A percentile compares a stretch with the other conserved stretches of the same genome.
phyloP scores from a whole-genome alignment of 2,113 vertebrate species.

The Thamnaconus septentrionalis region DNA sequence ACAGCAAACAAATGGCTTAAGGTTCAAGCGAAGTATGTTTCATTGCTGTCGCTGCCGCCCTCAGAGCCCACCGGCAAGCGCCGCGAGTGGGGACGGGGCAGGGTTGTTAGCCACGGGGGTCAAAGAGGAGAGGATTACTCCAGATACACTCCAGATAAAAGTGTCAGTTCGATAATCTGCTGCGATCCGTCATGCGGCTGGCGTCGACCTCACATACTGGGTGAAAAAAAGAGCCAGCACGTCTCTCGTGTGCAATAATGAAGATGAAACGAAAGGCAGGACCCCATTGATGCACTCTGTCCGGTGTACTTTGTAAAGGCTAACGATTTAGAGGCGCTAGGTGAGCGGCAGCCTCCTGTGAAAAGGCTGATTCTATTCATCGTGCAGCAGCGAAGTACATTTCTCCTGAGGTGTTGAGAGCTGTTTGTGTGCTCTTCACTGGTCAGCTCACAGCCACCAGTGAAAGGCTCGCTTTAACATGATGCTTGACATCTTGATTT shows the following conservation, averaged over 20 bases:
- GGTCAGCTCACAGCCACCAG: too few species aligned
- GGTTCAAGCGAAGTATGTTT: conserved; percentile 66
- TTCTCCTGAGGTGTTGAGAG: too few species aligned
- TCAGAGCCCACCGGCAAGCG: conserved; percentile 16
- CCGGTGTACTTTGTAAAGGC: conserved; percentile 30
- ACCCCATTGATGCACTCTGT: not conserved
- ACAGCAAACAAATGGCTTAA: conserved; percentile 70
- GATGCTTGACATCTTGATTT: too few species aligned
- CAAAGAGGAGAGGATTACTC: conserved; percentile 60
- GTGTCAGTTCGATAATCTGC: conserved; percentile 49
- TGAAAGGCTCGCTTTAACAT: too few species aligned
- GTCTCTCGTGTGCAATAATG: conserved; percentile 10
- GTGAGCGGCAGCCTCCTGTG: conserved; percentile 9
- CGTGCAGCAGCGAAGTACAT: too few species aligned
- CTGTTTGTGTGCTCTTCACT: too few species aligned
- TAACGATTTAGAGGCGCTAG: conserved; percentile 3
- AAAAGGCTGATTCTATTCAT: too few species aligned
- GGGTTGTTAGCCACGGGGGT: conserved; percentile 48
- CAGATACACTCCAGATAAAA: conserved; percentile 68
- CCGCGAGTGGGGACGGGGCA: conserved; percentile 31
- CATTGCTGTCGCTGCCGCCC: conserved; percentile 44
- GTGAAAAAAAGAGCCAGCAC: conserved; percentile 2
- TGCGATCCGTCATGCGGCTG: conserved; percentile 32
- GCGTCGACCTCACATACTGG: not conserved
- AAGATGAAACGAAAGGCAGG: conserved; percentile 34